Percentiles rank a stretch among this genome's conserved stretches.
phyloP scores from a whole-genome alignment of 2,113 vertebrate species.

The Amazona vittata region DNA sequence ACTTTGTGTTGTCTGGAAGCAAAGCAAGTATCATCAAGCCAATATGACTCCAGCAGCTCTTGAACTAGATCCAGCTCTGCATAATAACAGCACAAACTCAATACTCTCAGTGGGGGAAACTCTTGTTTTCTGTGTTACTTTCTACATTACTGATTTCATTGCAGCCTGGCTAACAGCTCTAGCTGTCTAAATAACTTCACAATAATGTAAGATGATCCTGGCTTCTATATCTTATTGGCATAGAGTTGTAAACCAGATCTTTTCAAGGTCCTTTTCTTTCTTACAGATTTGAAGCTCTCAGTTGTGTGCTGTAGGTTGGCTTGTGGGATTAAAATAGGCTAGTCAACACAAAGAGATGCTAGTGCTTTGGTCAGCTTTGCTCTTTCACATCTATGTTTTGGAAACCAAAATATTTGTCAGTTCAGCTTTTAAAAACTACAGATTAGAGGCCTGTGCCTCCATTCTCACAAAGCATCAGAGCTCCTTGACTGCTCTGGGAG shows the following conservation, averaged over 20 bases:
- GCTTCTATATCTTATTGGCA: not conserved
- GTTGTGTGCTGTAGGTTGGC: not conserved
- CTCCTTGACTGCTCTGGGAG: not conserved
- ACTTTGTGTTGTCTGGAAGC: not conserved
- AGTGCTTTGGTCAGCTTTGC: not conserved
- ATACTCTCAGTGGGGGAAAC: not conserved
- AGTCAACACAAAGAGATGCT: not conserved
- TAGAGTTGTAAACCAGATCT: not conserved
- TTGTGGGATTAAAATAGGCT: not conserved
- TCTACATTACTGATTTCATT: not conserved
- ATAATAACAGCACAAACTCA: not conserved
- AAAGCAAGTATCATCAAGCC: not conserved
- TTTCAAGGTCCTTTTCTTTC: not conserved
- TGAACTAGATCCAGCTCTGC: slow-evolving; percentile 22
- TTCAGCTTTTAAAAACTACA: not conserved
- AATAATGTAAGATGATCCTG: not conserved
- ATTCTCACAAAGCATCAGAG: not conserved
- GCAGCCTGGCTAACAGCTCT: not conserved
- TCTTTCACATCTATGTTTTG: not conserved
- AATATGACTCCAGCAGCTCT: not conserved
- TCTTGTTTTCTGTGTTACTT: not conserved
- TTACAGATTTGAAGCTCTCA: not conserved
- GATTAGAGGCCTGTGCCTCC: not conserved
- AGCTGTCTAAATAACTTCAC: not conserved
- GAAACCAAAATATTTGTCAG: not conserved